Evolutionary conservation across 2,888 invertebrate species (phyloP), one percentile per base, ranked within the genome.

Genomic region (Eledona agricola): DNA sequence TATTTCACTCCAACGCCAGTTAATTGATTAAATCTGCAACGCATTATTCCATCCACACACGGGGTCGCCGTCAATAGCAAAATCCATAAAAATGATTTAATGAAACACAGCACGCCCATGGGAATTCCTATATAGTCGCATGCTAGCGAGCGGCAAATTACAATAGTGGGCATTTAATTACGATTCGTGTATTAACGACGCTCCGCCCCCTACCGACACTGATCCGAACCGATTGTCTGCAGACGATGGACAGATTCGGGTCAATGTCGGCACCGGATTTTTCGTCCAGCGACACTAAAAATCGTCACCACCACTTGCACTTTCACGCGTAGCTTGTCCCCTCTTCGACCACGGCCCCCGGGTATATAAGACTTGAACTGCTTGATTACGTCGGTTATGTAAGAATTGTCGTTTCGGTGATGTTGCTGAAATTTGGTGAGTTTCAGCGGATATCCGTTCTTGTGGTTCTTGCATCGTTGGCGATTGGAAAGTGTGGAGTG

Each of bases 211-310:
- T 11, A 17, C 2, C 31, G 22, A 47, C 29, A 13, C 17, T 7
- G 6, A 7, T 22, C 6, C 10, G 11, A 7, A 22, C 12, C 7
- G 11, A 29, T 6, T 35, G 25, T 49, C 26, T 29, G 51, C 29
- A 51, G 45, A 35, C 40, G 53, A 53, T 40, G 43, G 53, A 38
- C 49, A 35, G 25, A 53, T 28, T 28, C 20, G 16, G 53, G 53
- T 49, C 53, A 53, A 53, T 53, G 50, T 50, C 42, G 31, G 20
- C 28, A 31, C 26, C 17, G 11, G 25, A 35, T 46, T 26, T 28
- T 32, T 34, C 31, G 17, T 20, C 23, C 10, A 19, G 16, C 6
- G 19, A 19, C 17, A 26, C 40, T 28, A 13, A 7, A 26, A 15
- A 12, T 7, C 11, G 23, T 20, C 7, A 20, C 43, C 15, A 11